Evolutionary conservation across 2,113 vertebrate species (phyloP), one percentile per base, ranked within the genome.

Genomic region (Neogale vison): DNA sequence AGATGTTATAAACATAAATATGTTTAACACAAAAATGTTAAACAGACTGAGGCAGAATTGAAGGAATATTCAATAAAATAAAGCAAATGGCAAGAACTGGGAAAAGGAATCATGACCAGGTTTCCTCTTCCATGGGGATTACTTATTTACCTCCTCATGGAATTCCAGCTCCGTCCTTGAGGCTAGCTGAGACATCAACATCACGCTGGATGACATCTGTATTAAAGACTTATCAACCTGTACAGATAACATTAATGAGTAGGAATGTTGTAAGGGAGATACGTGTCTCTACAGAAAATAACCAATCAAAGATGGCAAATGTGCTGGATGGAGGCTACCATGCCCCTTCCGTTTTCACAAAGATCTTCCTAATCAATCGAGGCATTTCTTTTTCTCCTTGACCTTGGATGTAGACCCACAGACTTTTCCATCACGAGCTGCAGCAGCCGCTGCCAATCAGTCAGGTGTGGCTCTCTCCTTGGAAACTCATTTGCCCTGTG

Each of bases 401-500:
- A 87, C 47, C 81, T 92, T 81, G 65, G 26, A 90, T 8, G 13
- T 1, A 77, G 91, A 42, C 69, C 59, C 61, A 57, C 59, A 74
- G 12, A 74, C 52, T 90, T 95, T 74, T 81, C 8, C 11, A 61
- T 81, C 8, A 45, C 36, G 61, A 72, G 47, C 84, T 13, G 31
- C 57, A 71, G 13, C 24, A 88, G 80, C 26, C 7, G 90, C 69
- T 29, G 26, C n/a, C n/a, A 55, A 18, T 72, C 82, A 77, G 79
- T 65, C 45, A 65, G 29, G n/a, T 39, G 50, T 83, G 63, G 86
- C 50, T 96, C 76, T 90, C 55, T 69, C 24, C 59, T 92, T 14
- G 52, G 80, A 94, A 96, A 72, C 69, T 71, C 90, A 93, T 63
- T 95, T 93, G 69, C 74, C 83, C 29, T 82, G 4, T 86, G 83